Conservation (phyloP, 2,888 invertebrate species). For the Phengaris alcon region DNA sequence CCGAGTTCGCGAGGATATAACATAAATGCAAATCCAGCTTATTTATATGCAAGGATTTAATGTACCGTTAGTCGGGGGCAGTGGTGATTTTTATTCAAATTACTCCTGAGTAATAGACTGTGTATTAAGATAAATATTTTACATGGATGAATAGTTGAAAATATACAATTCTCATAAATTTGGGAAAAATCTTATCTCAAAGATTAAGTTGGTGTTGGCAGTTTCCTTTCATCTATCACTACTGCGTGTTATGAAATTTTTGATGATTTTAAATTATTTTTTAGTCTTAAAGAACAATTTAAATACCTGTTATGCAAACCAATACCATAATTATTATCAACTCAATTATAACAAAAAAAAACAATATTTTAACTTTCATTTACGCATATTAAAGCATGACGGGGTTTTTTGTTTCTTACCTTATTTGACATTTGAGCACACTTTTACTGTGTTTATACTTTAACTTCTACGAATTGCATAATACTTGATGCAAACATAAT, state of each 20-base stretch:
- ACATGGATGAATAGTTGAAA: background rate
- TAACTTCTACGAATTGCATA: background rate
- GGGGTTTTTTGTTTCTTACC: background rate
- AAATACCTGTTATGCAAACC: background rate
- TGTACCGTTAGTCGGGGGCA: slow-evolving; percentile 18
- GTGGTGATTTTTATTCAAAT: slow-evolving; percentile 12
- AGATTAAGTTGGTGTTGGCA: too few relatives aligned
- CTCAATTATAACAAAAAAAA: background rate
- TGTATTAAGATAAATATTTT: background rate
- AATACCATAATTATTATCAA: background rate
- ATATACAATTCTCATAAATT: background rate
- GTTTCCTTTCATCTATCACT: too few relatives aligned
- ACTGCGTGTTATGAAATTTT: too few relatives aligned
- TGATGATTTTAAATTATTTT: too few relatives aligned
- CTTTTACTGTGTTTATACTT: background rate
- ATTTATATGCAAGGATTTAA: slow-evolving; percentile 24
- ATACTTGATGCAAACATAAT: background rate
- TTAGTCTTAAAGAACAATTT: too few relatives aligned
- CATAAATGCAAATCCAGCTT: slow-evolving; percentile 22
- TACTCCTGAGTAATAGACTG: background rate
- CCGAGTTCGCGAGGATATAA: background rate
- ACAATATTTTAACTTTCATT: background rate
- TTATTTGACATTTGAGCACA: slow-evolving; percentile 8
- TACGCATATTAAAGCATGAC: slow-evolving; percentile 13
- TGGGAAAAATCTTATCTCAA: too few relatives aligned